These are phyloP conservation scores for Polia nebulosa DNA, from an alignment of 2,888 invertebrate genomes.

Conservation along the genomic window DNA sequence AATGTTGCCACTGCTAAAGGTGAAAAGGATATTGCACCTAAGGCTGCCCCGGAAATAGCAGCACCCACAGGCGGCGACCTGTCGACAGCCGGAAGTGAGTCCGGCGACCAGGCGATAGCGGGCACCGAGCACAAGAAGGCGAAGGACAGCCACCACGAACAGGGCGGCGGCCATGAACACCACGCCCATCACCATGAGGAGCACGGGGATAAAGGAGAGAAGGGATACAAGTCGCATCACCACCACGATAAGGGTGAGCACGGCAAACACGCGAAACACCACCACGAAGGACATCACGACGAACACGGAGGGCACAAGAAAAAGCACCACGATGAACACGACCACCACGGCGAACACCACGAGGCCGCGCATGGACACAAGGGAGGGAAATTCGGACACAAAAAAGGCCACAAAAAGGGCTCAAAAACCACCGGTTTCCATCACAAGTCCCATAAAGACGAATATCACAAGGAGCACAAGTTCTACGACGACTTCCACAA, in stretches of 20 bases:
- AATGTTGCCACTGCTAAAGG: constrained; percentile 78
- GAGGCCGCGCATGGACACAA: constrained; percentile 95
- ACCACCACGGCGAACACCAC: constrained; percentile 94
- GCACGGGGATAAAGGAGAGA: constrained; percentile 94
- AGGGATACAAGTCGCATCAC: constrained; percentile 94
- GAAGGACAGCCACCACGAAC: constrained; percentile 90
- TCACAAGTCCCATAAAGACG: constrained; percentile 96
- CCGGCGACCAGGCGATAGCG: constrained; percentile 86
- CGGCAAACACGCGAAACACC: constrained; percentile 94
- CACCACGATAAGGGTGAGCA: constrained; percentile 95
- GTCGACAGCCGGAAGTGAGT: constrained; percentile 60
- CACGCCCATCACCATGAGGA: constrained; percentile 93
- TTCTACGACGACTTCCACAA: constrained; percentile 97
- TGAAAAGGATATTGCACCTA: constrained; percentile 69
- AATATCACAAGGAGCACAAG: constrained; percentile 96
- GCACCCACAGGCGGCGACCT: constrained; percentile 68
- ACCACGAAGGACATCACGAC: constrained; percentile 94
- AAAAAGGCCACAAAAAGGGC: constrained; percentile 96
- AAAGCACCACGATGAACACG: constrained; percentile 94
- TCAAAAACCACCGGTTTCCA: constrained; percentile 96
- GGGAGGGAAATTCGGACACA: constrained; percentile 95
- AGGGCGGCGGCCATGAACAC: constrained; percentile 93
- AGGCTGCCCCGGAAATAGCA: constrained; percentile 61
- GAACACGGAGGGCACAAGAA: constrained; percentile 96
- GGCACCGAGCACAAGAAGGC: constrained; percentile 88